Base-by-base conservation (phyloP, 2,888 invertebrate species). In the Phalera bucephala region DNA sequence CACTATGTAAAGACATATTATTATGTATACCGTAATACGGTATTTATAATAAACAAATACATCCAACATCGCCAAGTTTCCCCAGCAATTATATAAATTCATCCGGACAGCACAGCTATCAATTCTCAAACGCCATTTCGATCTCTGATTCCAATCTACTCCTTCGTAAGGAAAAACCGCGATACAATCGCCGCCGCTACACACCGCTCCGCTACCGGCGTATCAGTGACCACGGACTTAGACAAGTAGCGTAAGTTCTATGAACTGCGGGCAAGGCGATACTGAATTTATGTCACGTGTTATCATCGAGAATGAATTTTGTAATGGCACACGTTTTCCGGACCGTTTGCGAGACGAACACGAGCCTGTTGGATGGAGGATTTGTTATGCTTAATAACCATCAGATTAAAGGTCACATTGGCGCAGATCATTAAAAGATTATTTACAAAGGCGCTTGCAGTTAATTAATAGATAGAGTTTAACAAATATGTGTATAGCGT, bases 281-380 rank as follows among this genome's bases (percentile, higher is more conserved):
- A 85, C 64, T 68, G 71, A 74, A 85, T 83, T 80, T 79, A 78
- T 86, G 87, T 84, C 87, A 82, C 64, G 62, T 64, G 70, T 80
- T 85, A 86, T 84, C 75, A 54, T 45, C 30, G 55, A 54, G 61
- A 77, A 71, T 77, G 70, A 78, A 76, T 82, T 83, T 82, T 81
- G 82, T 86, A 79, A 80, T 74, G 71, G 73, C 73, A 72, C 67
- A 54, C 67, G 74, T 62, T 80, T 79, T 76, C 81, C 80, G 80
- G 77, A 66, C 45, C 47, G 34, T 52, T 53, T 36, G 50, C 11
- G 28, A 33, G 32, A 22, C 31, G 27, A 21, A 38, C 19, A 35
- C 31, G 31, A 47, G 21, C 23, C 38, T 46, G 44, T 36, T 14
- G 8, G 25, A n/a, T 8, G 3, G 21, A 21, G 17, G 17, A 17